Evolutionary conservation across 2,888 invertebrate species (phyloP).

Genomic region (Microplitis deprimator): DNA sequence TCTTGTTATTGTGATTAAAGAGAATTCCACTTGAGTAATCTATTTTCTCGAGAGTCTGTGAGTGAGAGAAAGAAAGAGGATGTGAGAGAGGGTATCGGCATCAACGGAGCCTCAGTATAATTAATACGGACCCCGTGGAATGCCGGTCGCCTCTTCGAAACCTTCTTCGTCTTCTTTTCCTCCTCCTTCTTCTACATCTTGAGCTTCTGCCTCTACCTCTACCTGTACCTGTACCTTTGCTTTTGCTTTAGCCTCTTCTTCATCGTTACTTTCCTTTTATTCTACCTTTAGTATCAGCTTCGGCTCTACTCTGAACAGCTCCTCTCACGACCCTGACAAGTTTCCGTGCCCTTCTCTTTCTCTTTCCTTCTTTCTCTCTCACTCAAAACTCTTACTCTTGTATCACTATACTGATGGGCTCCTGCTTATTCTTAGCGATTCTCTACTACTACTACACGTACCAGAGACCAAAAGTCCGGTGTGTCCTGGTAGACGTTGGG

Average conservation of each 20-base stretch:
- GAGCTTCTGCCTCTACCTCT: too few relatives aligned
- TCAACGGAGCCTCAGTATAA: conserved; percentile 66
- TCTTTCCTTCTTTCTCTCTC: conserved; percentile 22
- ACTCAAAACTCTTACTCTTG: conserved; percentile 39
- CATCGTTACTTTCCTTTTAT: conserved; percentile 38
- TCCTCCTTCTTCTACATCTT: conserved; percentile 78
- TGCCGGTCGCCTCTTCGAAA: conserved; percentile 65
- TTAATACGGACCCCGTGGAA: conserved; percentile 70
- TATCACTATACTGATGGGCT: conserved; percentile 33
- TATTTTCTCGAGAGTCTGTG: conserved; percentile 4
- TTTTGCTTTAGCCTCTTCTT: conserved; percentile 34
- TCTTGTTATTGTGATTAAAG: conserved; percentile 24
- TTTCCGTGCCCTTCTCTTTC: conserved; percentile 47
- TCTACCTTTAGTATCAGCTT: conserved; percentile 27
- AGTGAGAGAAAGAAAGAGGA: not conserved
- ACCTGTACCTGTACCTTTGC: not conserved
- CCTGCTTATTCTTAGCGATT: not conserved
- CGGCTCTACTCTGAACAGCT: conserved; percentile 33
- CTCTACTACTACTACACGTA: not conserved
- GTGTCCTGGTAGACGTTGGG: not conserved
- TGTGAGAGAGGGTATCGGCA: conserved; percentile 39
- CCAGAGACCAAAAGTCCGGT: not conserved
- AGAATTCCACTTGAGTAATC: conserved; percentile 18
- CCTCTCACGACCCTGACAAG: conserved; percentile 46
- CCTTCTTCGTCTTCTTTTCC: conserved; percentile 57